Percentiles rank a stretch among this genome's conserved stretches.
phyloP scores from a whole-genome alignment of 2,797 vertebrate genomes.

The Macrochelys suwanniensis region DNA sequence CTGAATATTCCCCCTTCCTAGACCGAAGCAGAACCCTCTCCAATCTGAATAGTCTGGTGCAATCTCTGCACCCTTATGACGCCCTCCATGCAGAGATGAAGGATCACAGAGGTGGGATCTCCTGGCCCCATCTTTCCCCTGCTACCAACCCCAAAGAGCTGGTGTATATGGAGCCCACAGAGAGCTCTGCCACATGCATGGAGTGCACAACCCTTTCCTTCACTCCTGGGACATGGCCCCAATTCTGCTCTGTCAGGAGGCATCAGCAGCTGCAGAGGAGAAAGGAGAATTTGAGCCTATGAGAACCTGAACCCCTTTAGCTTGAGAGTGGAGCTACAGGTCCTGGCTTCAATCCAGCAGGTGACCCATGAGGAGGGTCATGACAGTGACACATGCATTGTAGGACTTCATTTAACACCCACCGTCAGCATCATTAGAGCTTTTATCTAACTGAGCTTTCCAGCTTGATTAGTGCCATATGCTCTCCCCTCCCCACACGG shows the following conservation, averaged over 20 bases:
- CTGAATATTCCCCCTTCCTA: neutral
- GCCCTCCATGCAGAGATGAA: neutral
- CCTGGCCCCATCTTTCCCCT: neutral
- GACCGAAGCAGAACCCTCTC: neutral
- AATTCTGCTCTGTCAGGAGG: neutral
- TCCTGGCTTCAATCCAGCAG: neutral
- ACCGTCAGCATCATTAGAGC: constrained; percentile 44
- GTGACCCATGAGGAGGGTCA: neutral
- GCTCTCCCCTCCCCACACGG: constrained; percentile 15
- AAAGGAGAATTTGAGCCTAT: neutral
- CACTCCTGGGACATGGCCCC: neutral
- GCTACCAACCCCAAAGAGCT: neutral
- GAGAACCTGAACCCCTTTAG: neutral
- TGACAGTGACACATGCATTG: neutral
- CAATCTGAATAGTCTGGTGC: neutral
- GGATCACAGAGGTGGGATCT: neutral
- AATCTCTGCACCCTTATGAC: neutral
- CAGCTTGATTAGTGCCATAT: constrained; percentile 37
- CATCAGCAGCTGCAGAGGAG: neutral
- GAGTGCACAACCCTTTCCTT: no score
- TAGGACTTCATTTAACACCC: constrained; percentile 47
- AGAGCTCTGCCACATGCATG: neutral
- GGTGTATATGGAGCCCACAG: neutral
- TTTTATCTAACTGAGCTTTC: constrained; percentile 30
- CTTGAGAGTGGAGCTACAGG: neutral